Percentiles rank a stretch among this genome's conserved stretches.
These are phyloP conservation scores for Bombus picipes DNA, from an alignment of 1,140 invertebrate species.

Conservation along the genomic window DNA sequence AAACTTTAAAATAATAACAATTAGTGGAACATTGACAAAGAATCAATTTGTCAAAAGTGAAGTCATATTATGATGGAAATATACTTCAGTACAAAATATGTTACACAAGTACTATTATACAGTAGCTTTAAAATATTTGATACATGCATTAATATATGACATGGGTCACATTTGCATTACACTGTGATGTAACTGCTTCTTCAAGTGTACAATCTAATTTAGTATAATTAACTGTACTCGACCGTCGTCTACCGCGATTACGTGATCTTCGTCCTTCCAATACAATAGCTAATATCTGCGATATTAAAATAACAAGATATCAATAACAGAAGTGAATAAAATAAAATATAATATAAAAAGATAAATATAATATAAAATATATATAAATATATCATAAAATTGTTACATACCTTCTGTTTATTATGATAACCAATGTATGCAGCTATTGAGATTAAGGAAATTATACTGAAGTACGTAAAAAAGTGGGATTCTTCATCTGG, in stretches of 20 bases:
- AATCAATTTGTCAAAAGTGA: slow-evolving; percentile 52
- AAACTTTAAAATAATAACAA: background rate
- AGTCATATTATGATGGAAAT: slow-evolving; percentile 50
- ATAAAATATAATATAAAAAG: too few relatives aligned
- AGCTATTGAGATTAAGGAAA: slow-evolving; percentile 84
- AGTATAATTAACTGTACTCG: slow-evolving; percentile 84
- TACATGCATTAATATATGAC: slow-evolving; percentile 80
- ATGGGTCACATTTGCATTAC: slow-evolving; percentile 80
- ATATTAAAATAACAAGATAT: slow-evolving; percentile 40
- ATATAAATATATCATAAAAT: too few relatives aligned
- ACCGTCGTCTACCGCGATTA: slow-evolving; percentile 80
- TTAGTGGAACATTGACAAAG: slow-evolving; percentile 13
- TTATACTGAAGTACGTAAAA: slow-evolving; percentile 86
- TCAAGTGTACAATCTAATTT: slow-evolving; percentile 86
- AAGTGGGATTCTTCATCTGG: slow-evolving; percentile 84
- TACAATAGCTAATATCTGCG: slow-evolving; percentile 84
- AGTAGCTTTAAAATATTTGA: slow-evolving; percentile 47
- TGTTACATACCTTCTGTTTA: slow-evolving; percentile 85
- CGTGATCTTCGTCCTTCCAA: slow-evolving; percentile 84
- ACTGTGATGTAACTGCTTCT: slow-evolving; percentile 85
- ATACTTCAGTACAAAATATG: slow-evolving; percentile 65
- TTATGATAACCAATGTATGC: slow-evolving; percentile 87
- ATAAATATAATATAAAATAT: too few relatives aligned
- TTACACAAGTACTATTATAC: slow-evolving; percentile 67
- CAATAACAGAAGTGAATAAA: background rate